phyloP scores from a whole-genome alignment of 1,140 invertebrate genomes.

The Nymphalis io region DNA sequence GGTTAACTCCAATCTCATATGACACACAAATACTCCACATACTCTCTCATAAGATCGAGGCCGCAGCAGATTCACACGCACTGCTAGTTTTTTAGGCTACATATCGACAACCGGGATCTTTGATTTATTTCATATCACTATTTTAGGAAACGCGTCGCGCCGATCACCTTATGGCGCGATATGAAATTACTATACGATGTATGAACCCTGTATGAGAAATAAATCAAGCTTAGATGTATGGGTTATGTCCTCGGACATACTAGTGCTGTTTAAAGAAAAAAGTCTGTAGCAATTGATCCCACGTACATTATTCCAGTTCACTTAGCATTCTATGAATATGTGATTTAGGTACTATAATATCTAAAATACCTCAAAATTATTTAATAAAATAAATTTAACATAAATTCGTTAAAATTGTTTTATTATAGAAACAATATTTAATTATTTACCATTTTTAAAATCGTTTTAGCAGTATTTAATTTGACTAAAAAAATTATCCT shows the following conservation, averaged over 20 bases:
- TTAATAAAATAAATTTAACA: too few relatives aligned
- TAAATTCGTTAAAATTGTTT: not conserved
- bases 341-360: not conserved
- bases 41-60: slow-evolving; percentile 69
- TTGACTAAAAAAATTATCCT: too few relatives aligned
- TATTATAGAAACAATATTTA: not conserved
- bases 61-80: slow-evolving; percentile 73
- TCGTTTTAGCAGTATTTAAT: not conserved
- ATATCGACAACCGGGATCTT: slow-evolving; percentile 65
- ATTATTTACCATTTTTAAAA: not conserved
- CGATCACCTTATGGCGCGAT: slow-evolving; percentile 67
- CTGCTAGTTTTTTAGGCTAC: slow-evolving; percentile 62
- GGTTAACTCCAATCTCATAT: slow-evolving; percentile 51
- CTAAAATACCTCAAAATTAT: too few relatives aligned
- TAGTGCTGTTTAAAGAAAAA: slow-evolving; percentile 32
- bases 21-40: slow-evolving; percentile 59
- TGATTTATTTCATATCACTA: slow-evolving; percentile 79
- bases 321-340: not conserved
- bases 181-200: slow-evolving; percentile 69
- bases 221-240: slow-evolving; percentile 45
- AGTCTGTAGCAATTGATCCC: slow-evolving; percentile 38
- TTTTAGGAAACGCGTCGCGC: slow-evolving; percentile 76
- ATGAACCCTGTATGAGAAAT: slow-evolving; percentile 57
- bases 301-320: slow-evolving; percentile 41
- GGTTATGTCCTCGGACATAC: slow-evolving; percentile 46